Evolutionary conservation across 2,113 vertebrate species (phyloP).

Genomic region (Trachemys scripta): DNA sequence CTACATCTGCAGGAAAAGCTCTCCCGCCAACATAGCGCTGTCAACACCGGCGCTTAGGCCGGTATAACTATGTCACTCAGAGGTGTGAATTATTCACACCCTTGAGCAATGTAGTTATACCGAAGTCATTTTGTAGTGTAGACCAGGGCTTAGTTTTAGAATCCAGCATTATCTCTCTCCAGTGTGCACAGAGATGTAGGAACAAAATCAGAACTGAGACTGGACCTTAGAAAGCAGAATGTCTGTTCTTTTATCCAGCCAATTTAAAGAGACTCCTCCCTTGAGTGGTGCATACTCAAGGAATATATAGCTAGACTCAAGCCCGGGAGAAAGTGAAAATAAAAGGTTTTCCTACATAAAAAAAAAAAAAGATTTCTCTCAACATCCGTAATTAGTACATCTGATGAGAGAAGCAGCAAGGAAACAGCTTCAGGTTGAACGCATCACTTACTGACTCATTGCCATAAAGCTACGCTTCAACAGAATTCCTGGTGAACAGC

Average conservation of each 20-base stretch:
- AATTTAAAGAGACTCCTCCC: not conserved
- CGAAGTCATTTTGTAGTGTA: not conserved
- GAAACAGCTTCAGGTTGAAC: constrained; percentile 29
- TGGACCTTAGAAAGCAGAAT: not conserved
- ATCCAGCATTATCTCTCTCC: not conserved
- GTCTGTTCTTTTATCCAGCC: not conserved
- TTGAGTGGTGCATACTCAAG: accelerated
- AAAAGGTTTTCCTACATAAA: not conserved
- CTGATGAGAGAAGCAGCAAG: constrained; percentile 16
- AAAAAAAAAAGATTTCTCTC: not conserved
- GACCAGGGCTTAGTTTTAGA: not conserved
- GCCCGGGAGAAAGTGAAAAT: not conserved
- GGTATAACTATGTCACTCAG: not conserved
- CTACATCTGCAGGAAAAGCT: not conserved
- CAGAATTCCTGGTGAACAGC: constrained; percentile 58
- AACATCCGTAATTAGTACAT: not conserved
- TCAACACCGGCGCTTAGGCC: not conserved
- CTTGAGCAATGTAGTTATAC: not conserved
- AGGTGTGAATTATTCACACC: not conserved
- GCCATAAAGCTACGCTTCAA: constrained; percentile 54
- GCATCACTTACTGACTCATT: constrained; percentile 25
- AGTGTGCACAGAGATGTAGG: not conserved
- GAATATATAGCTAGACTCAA: not conserved
- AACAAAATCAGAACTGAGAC: not conserved
- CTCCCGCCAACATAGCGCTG: not conserved